Conservation (phyloP, 2,888 invertebrate genomes). For the Phlogophora meticulosa region DNA sequence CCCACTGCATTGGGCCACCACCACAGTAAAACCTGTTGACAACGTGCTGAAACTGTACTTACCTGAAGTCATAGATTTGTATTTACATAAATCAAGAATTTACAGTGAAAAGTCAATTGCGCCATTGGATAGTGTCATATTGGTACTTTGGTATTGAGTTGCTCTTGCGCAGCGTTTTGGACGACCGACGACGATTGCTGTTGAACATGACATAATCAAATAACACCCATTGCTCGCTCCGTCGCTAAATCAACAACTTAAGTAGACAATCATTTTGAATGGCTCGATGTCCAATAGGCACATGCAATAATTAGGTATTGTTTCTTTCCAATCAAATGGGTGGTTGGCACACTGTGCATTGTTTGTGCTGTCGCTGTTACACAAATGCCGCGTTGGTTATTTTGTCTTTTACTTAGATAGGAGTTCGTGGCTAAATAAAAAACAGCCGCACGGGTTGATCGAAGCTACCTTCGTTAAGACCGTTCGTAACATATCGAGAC, state of each 20-base stretch:
- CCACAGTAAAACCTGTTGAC: too few relatives aligned
- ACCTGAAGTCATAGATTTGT: too few relatives aligned
- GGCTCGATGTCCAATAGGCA: constrained; percentile 20
- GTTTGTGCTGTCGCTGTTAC: constrained; percentile 12
- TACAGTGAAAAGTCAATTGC: too few relatives aligned
- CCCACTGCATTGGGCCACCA: too few relatives aligned
- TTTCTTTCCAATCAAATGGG: constrained; percentile 32
- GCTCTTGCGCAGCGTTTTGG: not conserved
- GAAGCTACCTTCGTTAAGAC: too few relatives aligned
- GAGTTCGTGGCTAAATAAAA: too few relatives aligned
- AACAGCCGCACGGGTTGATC: too few relatives aligned
- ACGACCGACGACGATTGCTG: not conserved
- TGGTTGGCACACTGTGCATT: constrained; percentile 31
- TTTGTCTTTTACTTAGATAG: too few relatives aligned
- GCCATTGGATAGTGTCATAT: too few relatives aligned
- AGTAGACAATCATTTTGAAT: constrained; percentile 25
- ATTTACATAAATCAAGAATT: too few relatives aligned
- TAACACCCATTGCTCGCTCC: constrained; percentile 5
- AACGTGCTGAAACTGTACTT: too few relatives aligned
- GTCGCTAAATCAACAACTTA: constrained; percentile 12
- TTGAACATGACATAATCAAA: constrained; percentile 3
- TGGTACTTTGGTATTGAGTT: not conserved
- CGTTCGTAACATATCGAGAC: too few relatives aligned
- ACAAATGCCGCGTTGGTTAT: constrained; percentile 21
- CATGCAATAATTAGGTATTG: constrained; percentile 26